Base-by-base conservation (phyloP, 92 coral and sea anemone species). In the Heliopora coerulea region DNA sequence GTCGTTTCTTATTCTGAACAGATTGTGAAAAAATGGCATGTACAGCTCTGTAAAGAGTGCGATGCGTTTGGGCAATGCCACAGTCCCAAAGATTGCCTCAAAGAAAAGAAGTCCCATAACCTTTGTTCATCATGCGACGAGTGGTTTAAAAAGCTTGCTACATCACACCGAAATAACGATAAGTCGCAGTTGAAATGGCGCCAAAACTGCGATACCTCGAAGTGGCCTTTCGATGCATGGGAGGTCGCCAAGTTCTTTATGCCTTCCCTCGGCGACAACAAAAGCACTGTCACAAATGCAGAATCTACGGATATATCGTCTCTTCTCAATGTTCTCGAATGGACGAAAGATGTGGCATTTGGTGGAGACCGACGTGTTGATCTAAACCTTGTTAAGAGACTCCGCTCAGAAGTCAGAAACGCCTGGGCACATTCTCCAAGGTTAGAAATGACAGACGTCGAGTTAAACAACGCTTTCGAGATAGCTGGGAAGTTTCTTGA, bases 351-450 rank as follows among this genome's bases (percentile, higher is more conserved):
- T 42, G 52, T 42, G 20, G 50, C 24, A 11, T 64, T 64, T 39
- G 42, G 18, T 19, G 65, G 57, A 49, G 72, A 40, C 28, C 33
- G 30, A 32, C 59, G 48, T 23, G 67, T 66, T 3, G 63, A 79
- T 73, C 57, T 49, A 26, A 31, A 3, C 13, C 26, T 31, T 19
- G 83, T 68, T 49, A 31, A 13, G 25, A 28, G 66, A 23, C 75
- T 68, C 12, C 50, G 83, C 54, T 72, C 72, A 21, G 34, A 63
- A 0, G 83, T 66, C 50, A 67, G 83, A 39, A 79, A 79, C 54
- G 75, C 49, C 56, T 79, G 83, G 77, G 77, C 83, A 18, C 75
- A 54, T 79, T 10, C 82, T 13, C 52, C 82, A 10, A 78, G 63
- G 3, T 64, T 49, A 0, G 74, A 64, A 33, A 17, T 78, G 19